Conservation (phyloP, 1,140 invertebrate genomes). For the Sarcophaga bullata region DNA sequence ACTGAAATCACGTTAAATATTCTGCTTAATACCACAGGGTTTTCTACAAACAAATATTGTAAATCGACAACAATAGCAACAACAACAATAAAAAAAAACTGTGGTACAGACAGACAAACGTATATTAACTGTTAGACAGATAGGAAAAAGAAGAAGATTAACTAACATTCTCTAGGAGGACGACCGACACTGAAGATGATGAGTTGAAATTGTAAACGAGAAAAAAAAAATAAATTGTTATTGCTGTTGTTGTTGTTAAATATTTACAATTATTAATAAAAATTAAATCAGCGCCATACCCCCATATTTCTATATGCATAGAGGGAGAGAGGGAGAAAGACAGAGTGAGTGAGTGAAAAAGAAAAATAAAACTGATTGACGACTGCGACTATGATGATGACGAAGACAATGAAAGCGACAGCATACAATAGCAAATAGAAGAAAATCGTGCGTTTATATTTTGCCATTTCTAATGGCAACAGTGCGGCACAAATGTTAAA, state of each 20-base stretch:
- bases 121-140: too few relatives aligned
- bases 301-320: not conserved
- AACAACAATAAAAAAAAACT: too few relatives aligned
- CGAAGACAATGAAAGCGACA: too few relatives aligned
- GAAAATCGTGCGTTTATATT: constrained; percentile 25
- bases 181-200: not conserved
- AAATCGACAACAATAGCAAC: not conserved
- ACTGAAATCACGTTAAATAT: constrained; percentile 41
- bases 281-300: not conserved
- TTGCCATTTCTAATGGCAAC: not conserved
- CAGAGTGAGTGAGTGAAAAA: not conserved
- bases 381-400: not conserved
- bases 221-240: too few relatives aligned
- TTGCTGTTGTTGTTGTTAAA: constrained; percentile 6
- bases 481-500: not conserved
- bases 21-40: not conserved
- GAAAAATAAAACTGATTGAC: constrained; percentile 39
- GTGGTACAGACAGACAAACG: constrained; percentile 1
- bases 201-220: not conserved
- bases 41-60: not conserved
- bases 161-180: not conserved
- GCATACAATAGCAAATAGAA: constrained; percentile 23
- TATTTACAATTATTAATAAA: constrained; percentile 40
- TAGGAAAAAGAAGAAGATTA: not conserved
- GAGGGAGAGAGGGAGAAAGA: not conserved